phyloP scores from a whole-genome alignment of 2,113 vertebrate species.

The Halichoerus grypus region DNA sequence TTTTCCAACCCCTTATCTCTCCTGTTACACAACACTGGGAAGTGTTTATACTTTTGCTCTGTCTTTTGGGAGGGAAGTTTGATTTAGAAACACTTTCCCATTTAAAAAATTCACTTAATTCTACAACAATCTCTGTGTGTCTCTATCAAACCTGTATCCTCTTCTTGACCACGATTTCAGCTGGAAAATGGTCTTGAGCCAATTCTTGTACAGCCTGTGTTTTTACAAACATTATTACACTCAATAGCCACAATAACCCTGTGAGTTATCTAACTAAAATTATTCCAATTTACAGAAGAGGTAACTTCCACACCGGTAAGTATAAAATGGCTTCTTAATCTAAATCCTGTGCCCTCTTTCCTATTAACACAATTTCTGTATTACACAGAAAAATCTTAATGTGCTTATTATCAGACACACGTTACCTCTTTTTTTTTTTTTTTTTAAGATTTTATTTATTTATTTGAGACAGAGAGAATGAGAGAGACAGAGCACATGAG shows the following conservation, averaged over 20 bases:
- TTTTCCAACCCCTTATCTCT: not conserved
- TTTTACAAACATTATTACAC: not conserved
- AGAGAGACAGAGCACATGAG: no score
- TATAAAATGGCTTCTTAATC: not conserved
- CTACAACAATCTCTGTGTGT: not conserved
- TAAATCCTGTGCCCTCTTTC: not conserved
- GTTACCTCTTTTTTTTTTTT: not conserved
- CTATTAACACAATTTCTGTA: not conserved
- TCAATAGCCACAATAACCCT: not conserved
- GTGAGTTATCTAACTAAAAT: not conserved
- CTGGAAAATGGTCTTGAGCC: not conserved
- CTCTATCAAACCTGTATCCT: not conserved
- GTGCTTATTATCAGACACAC: not conserved
- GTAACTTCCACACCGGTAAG: not conserved
- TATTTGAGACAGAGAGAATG: no score
- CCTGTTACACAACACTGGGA: not conserved
- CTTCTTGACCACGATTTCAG: not conserved
- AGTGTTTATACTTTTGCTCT: not conserved
- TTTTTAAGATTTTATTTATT: no score
- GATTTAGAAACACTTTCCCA: slow-evolving; percentile 9
- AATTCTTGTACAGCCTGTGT: not conserved
- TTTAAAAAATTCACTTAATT: not conserved
- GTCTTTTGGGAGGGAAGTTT: not conserved
- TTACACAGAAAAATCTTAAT: not conserved
- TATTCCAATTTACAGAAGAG: not conserved